Conservation (phyloP, 2,888 invertebrate species). For the Amiota communis region DNA sequence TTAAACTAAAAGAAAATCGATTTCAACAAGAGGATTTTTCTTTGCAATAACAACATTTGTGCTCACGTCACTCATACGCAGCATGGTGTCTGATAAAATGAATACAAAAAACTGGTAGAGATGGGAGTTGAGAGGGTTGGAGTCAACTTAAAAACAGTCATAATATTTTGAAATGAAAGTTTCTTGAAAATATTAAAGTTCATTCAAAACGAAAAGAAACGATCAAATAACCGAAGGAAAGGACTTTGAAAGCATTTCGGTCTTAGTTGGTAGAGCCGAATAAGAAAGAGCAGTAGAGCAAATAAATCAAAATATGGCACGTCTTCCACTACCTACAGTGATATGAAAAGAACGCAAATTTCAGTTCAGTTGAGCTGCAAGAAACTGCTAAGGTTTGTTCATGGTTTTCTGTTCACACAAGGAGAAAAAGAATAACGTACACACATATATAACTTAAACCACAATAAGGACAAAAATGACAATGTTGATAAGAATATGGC, state of each 20-base stretch:
- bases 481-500: constrained; percentile 21
- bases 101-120: constrained; percentile 21
- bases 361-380: constrained; percentile 26
- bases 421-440: constrained; percentile 25
- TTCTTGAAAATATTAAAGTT: constrained; percentile 63
- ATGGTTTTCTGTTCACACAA: constrained; percentile 5
- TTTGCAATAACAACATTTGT: constrained; percentile 28
- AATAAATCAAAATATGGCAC: background rate
- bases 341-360: constrained; percentile 34
- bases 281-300: background rate
- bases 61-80: constrained; percentile 21
- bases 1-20: constrained; percentile 9
- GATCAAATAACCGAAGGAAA: too few species aligned
- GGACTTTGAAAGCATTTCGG: constrained; percentile 53
- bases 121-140: constrained; percentile 6
- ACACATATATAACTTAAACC: constrained; percentile 57
- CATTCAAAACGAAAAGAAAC: constrained; percentile 41
- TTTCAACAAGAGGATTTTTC: constrained; percentile 1
- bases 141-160: constrained; percentile 33
- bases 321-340: constrained; percentile 11
- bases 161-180: constrained; percentile 30
- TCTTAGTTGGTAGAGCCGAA: background rate
- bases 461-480: constrained; percentile 37
- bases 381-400: background rate
- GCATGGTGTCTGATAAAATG: background rate